A percentile compares a stretch with the other conserved stretches of the same genome.
Evolutionary conservation across 2,113 vertebrate species (phyloP).

Genomic region (Pristiophorus japonicus): DNA sequence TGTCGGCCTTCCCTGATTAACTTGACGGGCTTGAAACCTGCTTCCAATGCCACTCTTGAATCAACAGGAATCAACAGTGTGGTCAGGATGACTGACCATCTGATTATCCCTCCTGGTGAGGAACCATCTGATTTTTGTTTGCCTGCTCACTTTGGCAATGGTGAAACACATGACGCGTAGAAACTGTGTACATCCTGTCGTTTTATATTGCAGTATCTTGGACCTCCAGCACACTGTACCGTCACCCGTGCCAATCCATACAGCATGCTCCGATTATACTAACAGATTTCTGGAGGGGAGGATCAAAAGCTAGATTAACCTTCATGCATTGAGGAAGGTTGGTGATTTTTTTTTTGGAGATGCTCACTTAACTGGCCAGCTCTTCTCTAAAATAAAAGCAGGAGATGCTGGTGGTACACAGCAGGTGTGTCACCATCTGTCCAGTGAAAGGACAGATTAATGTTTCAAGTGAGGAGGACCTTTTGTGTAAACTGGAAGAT

Average conservation of each 20-base stretch:
- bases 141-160: not conserved
- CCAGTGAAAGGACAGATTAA: conserved; percentile 3
- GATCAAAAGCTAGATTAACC: conserved; percentile 8
- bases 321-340: not conserved
- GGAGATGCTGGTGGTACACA: not conserved
- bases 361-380: not conserved
- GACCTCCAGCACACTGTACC: not conserved
- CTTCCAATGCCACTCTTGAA: not conserved
- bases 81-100: not conserved
- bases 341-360: not conserved
- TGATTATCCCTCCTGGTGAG: not conserved
- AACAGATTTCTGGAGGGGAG: not conserved
- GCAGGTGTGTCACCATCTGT: not conserved
- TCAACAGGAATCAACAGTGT: not conserved
- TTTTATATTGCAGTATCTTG: not conserved
- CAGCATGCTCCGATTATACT: not conserved
- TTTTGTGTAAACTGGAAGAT: not conserved
- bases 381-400: not conserved
- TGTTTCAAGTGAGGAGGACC: not conserved
- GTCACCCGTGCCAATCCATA: not conserved
- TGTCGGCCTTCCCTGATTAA: not conserved
- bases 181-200: too few species aligned
- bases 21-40: not conserved
- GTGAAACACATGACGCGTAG: not conserved
- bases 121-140: not conserved